Base-by-base conservation (phyloP, 2,113 vertebrate species). In the Melanotaenia duboulayi region DNA sequence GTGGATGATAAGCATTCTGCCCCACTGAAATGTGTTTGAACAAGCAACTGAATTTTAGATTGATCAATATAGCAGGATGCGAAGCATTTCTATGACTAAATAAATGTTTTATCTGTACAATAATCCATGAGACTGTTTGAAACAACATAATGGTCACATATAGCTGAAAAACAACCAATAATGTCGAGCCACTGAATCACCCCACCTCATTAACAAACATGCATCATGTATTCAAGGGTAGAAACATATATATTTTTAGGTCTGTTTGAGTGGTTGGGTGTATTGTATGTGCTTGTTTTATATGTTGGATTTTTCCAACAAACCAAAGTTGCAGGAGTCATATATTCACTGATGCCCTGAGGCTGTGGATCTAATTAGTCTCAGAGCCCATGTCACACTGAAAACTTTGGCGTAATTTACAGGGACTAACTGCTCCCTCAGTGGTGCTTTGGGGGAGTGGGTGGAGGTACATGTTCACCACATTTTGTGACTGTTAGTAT, bases 361-460 rank as follows among this genome's bases (percentile, higher is more conserved):
- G 40, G 83, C 82, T 62, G 60, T 59, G 51, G 70, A 57, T 65
- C 63, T 82, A 89, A 92, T 83, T 88, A 78, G 74, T 88, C 80
- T 85, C 74, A 24, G 49, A 80, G 66, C 51, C 66, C 19, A 46
- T 67, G 80, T 81, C 82, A 78, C 54, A 71, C 78, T 39, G 55
- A 58, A 87, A 74, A 68, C 69, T 76, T 78, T 25, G n/a, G 17
- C 0, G 20, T 83, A 75, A 83, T 85, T 85, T 54, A 80, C 62
- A 40, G 35, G 12, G 24, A 44, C 67, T 59, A 80, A 85, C 74
- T 39, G 65, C 70, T 62, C 20, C 71, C 62, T 57, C 8, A 28
- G 10, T 49, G 44, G 56, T 37, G 28, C 61, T 76, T 56, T 16
- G 25, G 40, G 61, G 39, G 60, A 17, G 56, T 1, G 3, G 52